Evolutionary conservation across 2,888 invertebrate species (phyloP).

Genomic region (Tenthredo amoena): DNA sequence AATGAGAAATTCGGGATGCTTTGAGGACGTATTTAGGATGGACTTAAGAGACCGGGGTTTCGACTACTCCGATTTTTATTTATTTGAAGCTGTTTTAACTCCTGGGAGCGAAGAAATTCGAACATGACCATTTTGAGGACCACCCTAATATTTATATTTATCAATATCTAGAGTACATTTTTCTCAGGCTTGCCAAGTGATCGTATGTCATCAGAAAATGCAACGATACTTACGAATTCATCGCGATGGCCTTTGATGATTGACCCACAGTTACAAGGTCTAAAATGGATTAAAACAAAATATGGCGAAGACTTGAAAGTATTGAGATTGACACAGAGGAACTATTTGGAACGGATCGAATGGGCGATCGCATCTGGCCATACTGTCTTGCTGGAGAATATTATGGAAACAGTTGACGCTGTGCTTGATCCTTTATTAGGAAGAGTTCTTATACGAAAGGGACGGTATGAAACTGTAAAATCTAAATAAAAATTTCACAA

Average conservation of each 20-base stretch:
- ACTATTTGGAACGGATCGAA: constrained; percentile 92
- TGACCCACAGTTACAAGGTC: constrained; percentile 95
- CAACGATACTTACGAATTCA: constrained; percentile 93
- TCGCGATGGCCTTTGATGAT: constrained; percentile 97
- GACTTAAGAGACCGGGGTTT: too few relatives aligned
- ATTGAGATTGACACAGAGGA: constrained; percentile 88
- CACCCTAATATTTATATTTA: background rate
- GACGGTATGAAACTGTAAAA: constrained; percentile 78
- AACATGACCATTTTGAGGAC: too few relatives aligned
- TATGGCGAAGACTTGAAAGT: constrained; percentile 87
- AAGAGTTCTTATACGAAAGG: constrained; percentile 93
- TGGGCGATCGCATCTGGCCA: constrained; percentile 87
- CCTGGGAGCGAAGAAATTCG: too few relatives aligned
- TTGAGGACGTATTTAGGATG: too few relatives aligned
- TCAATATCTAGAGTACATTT: background rate
- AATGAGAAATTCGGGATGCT: too few relatives aligned
- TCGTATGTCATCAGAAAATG: constrained; percentile 96
- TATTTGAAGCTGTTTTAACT: too few relatives aligned
- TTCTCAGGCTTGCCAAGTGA: constrained; percentile 88
- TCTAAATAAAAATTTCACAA: background rate
- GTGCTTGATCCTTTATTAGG: constrained; percentile 94
- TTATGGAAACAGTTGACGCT: constrained; percentile 93
- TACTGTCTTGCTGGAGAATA: constrained; percentile 92
- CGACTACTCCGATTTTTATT: too few relatives aligned
- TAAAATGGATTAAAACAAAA: constrained; percentile 97